A percentile compares a stretch with the other conserved stretches of the same genome.
These are phyloP conservation scores for Microcebus jonahi DNA, from an alignment of 2,113 vertebrate genomes.

Conservation along the genomic window DNA sequence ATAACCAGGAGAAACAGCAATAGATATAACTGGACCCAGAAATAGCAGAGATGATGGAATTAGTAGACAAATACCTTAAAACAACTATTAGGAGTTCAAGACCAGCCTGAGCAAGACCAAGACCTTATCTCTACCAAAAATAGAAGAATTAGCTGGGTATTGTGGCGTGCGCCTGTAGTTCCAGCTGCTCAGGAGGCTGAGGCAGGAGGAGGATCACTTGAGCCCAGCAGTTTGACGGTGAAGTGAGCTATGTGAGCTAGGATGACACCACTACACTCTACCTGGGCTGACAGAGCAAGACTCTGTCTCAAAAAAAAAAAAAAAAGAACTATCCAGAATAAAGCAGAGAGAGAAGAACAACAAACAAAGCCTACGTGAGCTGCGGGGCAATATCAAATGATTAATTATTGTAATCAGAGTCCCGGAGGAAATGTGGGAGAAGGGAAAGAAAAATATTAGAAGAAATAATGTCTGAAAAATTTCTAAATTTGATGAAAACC, in stretches of 20 bases:
- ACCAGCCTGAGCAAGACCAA: too few relatives aligned
- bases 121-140: too few relatives aligned
- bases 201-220: too few relatives aligned
- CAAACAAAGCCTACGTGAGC: neutral
- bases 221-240: too few relatives aligned
- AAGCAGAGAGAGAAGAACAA: neutral
- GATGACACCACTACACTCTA: too few relatives aligned
- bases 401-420: neutral
- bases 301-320: too few relatives aligned
- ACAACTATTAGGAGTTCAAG: neutral
- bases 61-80: neutral
- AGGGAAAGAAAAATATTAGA: neutral
- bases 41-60: neutral
- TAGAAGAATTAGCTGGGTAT: too few relatives aligned
- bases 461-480: constrained; percentile 9
- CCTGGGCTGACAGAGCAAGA: too few relatives aligned
- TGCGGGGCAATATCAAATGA: neutral
- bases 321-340: neutral
- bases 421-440: neutral
- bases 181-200: too few relatives aligned
- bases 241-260: too few relatives aligned
- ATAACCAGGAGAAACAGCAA: neutral
- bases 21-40: neutral
- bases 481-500: neutral
- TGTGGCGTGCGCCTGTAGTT: too few relatives aligned